Evolutionary conservation across 1,140 invertebrate genomes (phyloP).

Genomic region (Drosophila navojoa): DNA sequence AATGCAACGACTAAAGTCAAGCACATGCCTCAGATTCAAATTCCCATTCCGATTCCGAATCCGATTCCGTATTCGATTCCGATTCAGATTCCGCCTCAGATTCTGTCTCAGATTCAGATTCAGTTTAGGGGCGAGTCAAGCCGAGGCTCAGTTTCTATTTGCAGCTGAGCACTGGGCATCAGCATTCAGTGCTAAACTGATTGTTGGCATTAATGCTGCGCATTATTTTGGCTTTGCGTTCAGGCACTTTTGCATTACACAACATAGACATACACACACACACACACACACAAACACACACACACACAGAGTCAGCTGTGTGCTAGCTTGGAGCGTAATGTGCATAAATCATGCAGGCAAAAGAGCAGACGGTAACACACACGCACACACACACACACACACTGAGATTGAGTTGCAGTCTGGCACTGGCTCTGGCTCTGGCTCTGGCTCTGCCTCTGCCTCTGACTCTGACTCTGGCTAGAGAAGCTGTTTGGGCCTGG

Average conservation of each 20-base stretch:
- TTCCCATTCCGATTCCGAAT: neutral
- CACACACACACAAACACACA: too few species aligned
- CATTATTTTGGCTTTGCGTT: slow-evolving; percentile 42
- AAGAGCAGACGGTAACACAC: slow-evolving; percentile 6
- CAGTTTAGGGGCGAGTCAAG: neutral
- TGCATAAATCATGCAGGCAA: slow-evolving; percentile 55
- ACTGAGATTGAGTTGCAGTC: slow-evolving; percentile 7
- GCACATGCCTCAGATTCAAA: slow-evolving; percentile 1
- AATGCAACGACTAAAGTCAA: slow-evolving; percentile 12
- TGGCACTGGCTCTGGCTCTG: slow-evolving; percentile 28
- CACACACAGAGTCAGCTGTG: too few species aligned
- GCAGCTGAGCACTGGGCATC: neutral
- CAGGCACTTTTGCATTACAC: slow-evolving; percentile 17
- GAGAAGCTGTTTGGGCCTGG: too few species aligned
- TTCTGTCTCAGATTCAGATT: neutral
- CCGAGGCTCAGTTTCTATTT: neutral
- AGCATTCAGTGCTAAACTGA: slow-evolving; percentile 23
- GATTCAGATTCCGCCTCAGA: neutral
- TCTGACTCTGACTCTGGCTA: slow-evolving; percentile 8
- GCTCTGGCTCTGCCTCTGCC: slow-evolving; percentile 12
- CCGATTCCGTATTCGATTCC: slow-evolving; percentile 1
- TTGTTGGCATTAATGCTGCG: slow-evolving; percentile 40
- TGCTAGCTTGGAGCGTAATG: slow-evolving; percentile 9
- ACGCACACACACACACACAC: slow-evolving; percentile 10
- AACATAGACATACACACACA: neutral